Evolutionary conservation across 2,888 invertebrate species (phyloP).

Genomic region (Drosophila neutralis): DNA sequence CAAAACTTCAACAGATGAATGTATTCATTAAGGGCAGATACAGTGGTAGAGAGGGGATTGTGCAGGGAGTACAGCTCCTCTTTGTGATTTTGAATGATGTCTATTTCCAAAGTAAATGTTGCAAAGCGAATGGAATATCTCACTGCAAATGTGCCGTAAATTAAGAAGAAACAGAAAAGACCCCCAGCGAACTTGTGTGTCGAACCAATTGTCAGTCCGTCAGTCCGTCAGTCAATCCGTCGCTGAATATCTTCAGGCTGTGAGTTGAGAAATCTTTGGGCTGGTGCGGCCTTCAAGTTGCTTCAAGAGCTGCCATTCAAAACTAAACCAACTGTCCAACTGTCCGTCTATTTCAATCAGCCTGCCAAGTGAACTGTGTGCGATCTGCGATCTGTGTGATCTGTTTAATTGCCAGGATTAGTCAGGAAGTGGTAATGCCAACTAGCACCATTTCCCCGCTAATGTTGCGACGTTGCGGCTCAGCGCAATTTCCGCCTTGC

Average conservation of each 20-base stretch:
- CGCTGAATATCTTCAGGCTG: conserved; percentile 32
- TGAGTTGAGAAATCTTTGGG: conserved; percentile 10
- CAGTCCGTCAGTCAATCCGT: conserved; percentile 13
- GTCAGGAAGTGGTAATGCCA: conserved; percentile 64
- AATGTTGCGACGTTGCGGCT: conserved; percentile 52
- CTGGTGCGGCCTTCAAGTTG: conserved; percentile 47
- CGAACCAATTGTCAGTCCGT: conserved; percentile 6
- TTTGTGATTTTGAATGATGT: conserved; percentile 59
- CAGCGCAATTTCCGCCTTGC: conserved; percentile 71
- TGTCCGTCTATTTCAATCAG: conserved; percentile 45
- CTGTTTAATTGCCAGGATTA: conserved; percentile 75
- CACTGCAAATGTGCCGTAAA: conserved; percentile 71
- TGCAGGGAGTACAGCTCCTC: background rate
- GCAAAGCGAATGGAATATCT: conserved; percentile 63
- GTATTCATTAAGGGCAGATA: conserved; percentile 22
- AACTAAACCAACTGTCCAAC: conserved; percentile 12
- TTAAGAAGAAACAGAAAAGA: conserved; percentile 48
- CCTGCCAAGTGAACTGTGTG: conserved; percentile 39
- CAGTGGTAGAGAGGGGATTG: background rate
- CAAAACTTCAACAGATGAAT: conserved; percentile 57
- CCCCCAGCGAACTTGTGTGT: conserved; percentile 65
- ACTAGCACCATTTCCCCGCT: background rate
- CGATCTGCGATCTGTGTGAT: conserved; percentile 33
- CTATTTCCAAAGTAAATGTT: conserved; percentile 77
- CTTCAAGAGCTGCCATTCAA: conserved; percentile 51